Percentiles rank a stretch among this genome's conserved stretches.
Evolutionary conservation across 2,113 vertebrate species (phyloP).

Genomic region (Clarias magur): DNA sequence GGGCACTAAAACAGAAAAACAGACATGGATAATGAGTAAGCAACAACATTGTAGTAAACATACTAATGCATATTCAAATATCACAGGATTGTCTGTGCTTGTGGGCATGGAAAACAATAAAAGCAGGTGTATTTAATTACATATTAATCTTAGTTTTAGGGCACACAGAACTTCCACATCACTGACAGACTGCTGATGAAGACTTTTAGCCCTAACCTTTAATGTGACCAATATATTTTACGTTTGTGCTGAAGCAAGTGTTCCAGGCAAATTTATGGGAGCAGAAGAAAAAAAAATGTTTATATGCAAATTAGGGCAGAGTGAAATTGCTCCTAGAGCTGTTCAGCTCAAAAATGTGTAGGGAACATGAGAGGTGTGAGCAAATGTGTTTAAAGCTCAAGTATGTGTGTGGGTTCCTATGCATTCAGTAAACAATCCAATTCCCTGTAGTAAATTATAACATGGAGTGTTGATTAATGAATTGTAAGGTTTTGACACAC

Average conservation of each 20-base stretch:
- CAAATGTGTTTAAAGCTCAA: conserved; percentile 3
- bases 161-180: conserved; percentile 19
- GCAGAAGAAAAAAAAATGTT: conserved; percentile 48
- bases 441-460: conserved; percentile 5
- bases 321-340: conserved; percentile 40
- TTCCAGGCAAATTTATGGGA: conserved; percentile 55
- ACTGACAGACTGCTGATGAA: conserved; percentile 50
- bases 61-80: conserved; percentile 19
- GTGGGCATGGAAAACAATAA: conserved; percentile 14
- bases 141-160: conserved; percentile 28
- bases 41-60: conserved; percentile 7
- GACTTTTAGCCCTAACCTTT: conserved; percentile 54
- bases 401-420: neutral
- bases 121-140: conserved; percentile 43
- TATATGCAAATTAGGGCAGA: conserved; percentile 50
- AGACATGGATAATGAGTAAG: neutral
- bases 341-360: neutral
- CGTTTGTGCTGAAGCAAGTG: conserved; percentile 63
- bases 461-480: neutral
- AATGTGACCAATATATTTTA: conserved; percentile 54
- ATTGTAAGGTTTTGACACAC: neutral
- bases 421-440: conserved; percentile 31
- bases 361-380: conserved; percentile 9
- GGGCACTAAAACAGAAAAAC: neutral
- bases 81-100: neutral